These are phyloP conservation scores for Nebria ingens DNA, from an alignment of 1,140 invertebrate genomes.

Conservation along the genomic window DNA sequence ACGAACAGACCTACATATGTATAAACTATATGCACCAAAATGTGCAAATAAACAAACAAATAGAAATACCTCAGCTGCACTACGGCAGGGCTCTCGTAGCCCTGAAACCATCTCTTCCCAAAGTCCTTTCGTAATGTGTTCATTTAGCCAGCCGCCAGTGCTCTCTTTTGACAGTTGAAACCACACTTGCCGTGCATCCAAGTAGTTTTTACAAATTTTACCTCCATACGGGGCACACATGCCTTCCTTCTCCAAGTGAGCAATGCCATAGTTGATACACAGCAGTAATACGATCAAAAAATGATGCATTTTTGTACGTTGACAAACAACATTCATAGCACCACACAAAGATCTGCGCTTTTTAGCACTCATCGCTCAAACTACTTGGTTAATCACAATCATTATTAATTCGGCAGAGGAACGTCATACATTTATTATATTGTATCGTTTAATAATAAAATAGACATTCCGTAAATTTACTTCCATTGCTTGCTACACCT, in stretches of 20 bases:
- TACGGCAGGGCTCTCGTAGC: slow-evolving; percentile 69
- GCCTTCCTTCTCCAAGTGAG: slow-evolving; percentile 16
- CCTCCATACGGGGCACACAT: slow-evolving; percentile 79
- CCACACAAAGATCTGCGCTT: not conserved
- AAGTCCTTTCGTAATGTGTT: slow-evolving; percentile 67
- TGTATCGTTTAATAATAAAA: not conserved
- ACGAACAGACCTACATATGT: too few species aligned
- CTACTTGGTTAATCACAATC: not conserved
- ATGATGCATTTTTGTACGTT: slow-evolving; percentile 21
- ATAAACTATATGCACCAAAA: slow-evolving; percentile 7
- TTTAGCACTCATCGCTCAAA: not conserved
- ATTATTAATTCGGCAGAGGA: not conserved
- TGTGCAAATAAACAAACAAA: too few species aligned
- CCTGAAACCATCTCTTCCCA: slow-evolving; percentile 77
- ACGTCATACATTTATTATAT: not conserved
- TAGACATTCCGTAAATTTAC: not conserved
- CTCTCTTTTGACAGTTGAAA: slow-evolving; percentile 60
- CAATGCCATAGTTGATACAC: slow-evolving; percentile 16
- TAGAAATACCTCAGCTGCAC: slow-evolving; percentile 62
- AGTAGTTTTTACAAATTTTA: slow-evolving; percentile 72
- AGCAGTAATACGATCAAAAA: slow-evolving; percentile 11
- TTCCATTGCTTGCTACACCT: not conserved
- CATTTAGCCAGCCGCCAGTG: slow-evolving; percentile 66
- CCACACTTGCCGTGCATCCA: slow-evolving; percentile 65
- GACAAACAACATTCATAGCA: not conserved